Percentiles rank a stretch among this genome's conserved stretches.
phyloP scores from a whole-genome alignment of 2,888 invertebrate genomes.

The Macrophya annulata region DNA sequence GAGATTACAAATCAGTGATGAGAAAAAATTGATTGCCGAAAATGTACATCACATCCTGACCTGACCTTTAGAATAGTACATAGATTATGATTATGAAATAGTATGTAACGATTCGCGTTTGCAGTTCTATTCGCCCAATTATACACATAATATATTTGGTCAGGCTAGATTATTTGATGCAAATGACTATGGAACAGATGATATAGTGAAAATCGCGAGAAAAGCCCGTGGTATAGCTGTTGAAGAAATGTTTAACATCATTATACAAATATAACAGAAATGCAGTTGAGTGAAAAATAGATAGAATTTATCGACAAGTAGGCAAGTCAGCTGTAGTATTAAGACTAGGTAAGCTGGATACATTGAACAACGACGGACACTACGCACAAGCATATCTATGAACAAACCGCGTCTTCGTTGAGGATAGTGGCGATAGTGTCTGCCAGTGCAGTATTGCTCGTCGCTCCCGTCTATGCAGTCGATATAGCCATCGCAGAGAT shows the following conservation, averaged over 20 bases:
- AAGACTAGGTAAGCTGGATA: not conserved
- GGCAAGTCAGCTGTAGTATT: not conserved
- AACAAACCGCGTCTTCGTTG: conserved; percentile 77
- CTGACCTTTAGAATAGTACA: not conserved
- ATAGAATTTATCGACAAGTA: not conserved
- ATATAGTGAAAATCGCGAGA: not conserved
- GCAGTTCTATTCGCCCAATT: not conserved
- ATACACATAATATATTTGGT: not conserved
- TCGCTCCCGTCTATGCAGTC: conserved; percentile 86
- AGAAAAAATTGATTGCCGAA: not conserved
- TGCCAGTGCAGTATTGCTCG: conserved; percentile 83
- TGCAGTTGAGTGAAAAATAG: not conserved
- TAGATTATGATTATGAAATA: not conserved
- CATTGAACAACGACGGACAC: conserved; percentile 72
- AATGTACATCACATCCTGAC: conserved; percentile 6
- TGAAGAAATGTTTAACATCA: conserved; percentile 20
- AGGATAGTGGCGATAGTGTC: conserved; percentile 78
- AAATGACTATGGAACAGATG: not conserved
- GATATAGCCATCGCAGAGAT: conserved; percentile 83
- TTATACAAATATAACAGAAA: not conserved
- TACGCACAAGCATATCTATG: conserved; percentile 77
- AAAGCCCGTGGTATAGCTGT: conserved; percentile 21
- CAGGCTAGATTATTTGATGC: not conserved
- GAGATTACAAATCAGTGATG: not conserved
- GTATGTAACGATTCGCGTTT: not conserved